Percentiles rank a stretch among this genome's conserved stretches.
Conservation (phyloP, 2,888 invertebrate species). For the Drosophila nr. perissopoda region DNA sequence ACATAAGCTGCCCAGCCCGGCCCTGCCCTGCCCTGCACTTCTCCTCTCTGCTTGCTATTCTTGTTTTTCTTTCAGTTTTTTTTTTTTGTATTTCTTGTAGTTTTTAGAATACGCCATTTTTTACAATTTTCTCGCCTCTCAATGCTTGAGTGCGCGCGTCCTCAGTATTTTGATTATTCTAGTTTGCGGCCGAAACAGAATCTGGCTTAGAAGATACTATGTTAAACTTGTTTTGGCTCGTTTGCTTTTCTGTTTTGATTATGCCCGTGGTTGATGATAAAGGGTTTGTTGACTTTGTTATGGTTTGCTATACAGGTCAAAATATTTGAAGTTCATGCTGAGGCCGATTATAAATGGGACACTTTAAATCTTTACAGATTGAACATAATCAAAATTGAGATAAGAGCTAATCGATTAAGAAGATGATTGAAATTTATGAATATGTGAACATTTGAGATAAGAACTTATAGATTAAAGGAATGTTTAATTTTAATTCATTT, state of each 20-base stretch:
- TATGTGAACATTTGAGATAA: background rate
- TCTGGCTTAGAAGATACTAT: constrained; percentile 28
- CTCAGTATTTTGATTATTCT: constrained; percentile 36
- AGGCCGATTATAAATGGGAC: background rate
- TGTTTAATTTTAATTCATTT: background rate
- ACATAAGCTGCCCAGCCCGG: constrained; percentile 20
- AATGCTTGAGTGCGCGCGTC: constrained; percentile 50
- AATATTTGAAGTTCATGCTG: constrained; percentile 12
- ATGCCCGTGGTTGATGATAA: constrained; percentile 28
- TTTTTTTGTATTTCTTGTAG: constrained; percentile 12
- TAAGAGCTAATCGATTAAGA: background rate
- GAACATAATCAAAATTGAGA: background rate
- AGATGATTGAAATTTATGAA: background rate
- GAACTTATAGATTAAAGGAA: background rate
- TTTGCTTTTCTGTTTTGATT: constrained; percentile 55
- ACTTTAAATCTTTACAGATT: background rate
- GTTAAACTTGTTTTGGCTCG: constrained; percentile 57
- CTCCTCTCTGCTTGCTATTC: constrained; percentile 36
- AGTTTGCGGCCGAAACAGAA: constrained; percentile 21
- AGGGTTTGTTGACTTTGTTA: constrained; percentile 58
- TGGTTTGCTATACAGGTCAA: constrained; percentile 51
- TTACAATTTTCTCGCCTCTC: constrained; percentile 46
- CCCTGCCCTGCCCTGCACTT: constrained; percentile 3
- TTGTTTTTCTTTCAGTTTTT: constrained; percentile 20
- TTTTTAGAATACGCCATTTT: constrained; percentile 45